Evolutionary conservation across 2,797 vertebrate species (phyloP), one percentile per base, ranked within the genome.

Genomic region (Cebuella pygmaea): DNA sequence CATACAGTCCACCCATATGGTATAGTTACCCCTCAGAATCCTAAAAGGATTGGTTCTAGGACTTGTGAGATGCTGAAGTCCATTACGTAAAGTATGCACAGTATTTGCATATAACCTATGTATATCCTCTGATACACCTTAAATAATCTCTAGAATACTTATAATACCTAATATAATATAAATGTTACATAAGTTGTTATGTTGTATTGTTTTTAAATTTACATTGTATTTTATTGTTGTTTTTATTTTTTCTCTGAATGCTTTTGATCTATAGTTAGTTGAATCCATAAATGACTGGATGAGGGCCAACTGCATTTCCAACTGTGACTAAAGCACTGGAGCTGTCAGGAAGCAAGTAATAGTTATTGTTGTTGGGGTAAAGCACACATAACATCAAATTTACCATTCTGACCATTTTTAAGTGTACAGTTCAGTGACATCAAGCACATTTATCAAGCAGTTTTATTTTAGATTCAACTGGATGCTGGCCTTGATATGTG

Each of bases 391-490:
- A 64, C 4, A 70, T 88, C 61, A 79, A 86, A 88, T 26, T 61
- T 83, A 59, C 44, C 72, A 84, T 11, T 52, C 44, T 44, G 76
- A 76, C 5, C 33, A 96, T 59, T 78, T 46, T 88, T 90, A 88
- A 84, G n/a, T 72, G 30, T 55, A 76, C 4, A 26, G 52, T 75
- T 89, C 52, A 70, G 72, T 75, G 59, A 26, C 76, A 88, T 78
- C 41, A 74, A 79, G 10, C 30, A 55, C 70, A 83, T 72, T 93
- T 81, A 92, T 41, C 10, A 81, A 81, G 72, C 39, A 79, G 26
- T 85, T 89, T 96, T 70, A 88, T 79, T 88, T 96, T 64, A 81
- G 59, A 84, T 50, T 46, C 52, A 83, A 52, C 9, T 74, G 39
- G 44, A 79, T 33, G 91, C 55, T 67, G 81, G 88, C 19, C 87